Conservation (phyloP, 2,797 vertebrate species). For the Forpus xanthops region DNA sequence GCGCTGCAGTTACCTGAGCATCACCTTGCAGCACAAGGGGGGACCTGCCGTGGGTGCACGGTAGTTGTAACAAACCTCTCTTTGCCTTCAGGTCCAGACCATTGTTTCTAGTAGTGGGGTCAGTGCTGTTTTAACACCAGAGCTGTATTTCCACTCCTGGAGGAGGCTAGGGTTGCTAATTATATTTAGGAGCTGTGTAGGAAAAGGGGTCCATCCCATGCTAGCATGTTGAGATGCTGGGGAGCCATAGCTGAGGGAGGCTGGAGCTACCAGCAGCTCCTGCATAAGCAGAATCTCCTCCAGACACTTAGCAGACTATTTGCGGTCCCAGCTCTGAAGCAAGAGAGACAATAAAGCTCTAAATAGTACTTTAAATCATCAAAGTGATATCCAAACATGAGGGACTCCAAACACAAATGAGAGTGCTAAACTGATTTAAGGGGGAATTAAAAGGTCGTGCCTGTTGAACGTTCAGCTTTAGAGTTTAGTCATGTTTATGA, state of each 20-base stretch:
- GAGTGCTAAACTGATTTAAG: conserved; percentile 62
- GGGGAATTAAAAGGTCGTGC: conserved; percentile 52
- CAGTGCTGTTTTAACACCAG: background rate
- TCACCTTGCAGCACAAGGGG: background rate
- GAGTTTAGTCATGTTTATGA: conserved; percentile 64
- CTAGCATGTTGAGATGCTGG: fast-evolving
- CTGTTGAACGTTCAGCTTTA: conserved; percentile 48
- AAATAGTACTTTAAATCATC: conserved; percentile 46
- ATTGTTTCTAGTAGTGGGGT: background rate
- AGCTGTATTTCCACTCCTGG: background rate
- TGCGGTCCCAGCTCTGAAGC: background rate
- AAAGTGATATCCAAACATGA: conserved; percentile 46
- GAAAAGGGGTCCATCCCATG: background rate
- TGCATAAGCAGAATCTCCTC: background rate
- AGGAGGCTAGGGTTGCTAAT: background rate
- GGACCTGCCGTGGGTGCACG: fast-evolving
- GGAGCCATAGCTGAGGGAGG: fast-evolving
- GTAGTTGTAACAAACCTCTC: background rate
- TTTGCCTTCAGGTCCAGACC: background rate
- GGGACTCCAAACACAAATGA: conserved; percentile 58
- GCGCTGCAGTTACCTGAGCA: background rate
- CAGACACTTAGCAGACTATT: background rate
- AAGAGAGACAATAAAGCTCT: conserved; percentile 52
- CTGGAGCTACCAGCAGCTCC: background rate
- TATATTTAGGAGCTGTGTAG: background rate